Evolutionary conservation across 2,797 vertebrate species (phyloP), one percentile per base, ranked within the genome.

Genomic region (Capromys pilorides): DNA sequence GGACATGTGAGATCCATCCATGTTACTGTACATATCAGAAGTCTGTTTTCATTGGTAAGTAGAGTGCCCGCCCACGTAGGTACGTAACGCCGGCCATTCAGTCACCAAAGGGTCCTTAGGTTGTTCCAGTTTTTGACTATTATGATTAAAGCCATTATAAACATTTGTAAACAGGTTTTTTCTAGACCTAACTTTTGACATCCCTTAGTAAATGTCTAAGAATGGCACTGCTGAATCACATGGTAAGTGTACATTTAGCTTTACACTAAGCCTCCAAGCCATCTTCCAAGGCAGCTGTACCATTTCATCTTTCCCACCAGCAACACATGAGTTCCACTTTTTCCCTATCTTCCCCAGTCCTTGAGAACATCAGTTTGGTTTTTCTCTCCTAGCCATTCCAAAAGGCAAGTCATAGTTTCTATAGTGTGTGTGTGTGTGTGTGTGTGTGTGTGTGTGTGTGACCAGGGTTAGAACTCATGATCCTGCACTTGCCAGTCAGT

Each of bases 371-470:
- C 69, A n/a, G 10, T 64, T 86, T 14, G 21, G 51, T 54, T 77
- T 81, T 95, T 69, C 62, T 73, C 78, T 69, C 80, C 78, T 73
- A 79, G 16, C 26, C 39, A 80, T 87, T 92, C 61, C 78, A 41
- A 85, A 87, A 83, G 8, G 24, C 18, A 51, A 19, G 14, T 22
- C 49, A 39, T 54, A 1, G 41, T 84, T 95, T 89, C 45, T 83
- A 12, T 45, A 8, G 45, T 45, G n/a, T 45, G 4, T 45, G 8
- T 8, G 33, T 4, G 36, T 49, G 28, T 64, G 6, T 54, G 51
- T 54, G 6, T 54, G 6, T 54, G 6, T 54, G 6, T 54, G 6
- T 54, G 2, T 54, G n/a, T 54, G 10, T 54, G 51, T 5, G 2
- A 54, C 51, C 51, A 16, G 51, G 51, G 14, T 12, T 54, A 11